A percentile compares a stretch with the other conserved stretches of the same genome.
These are phyloP conservation scores for Neoniphon sammara DNA, from an alignment of 2,797 vertebrate species.

Conservation along the genomic window DNA sequence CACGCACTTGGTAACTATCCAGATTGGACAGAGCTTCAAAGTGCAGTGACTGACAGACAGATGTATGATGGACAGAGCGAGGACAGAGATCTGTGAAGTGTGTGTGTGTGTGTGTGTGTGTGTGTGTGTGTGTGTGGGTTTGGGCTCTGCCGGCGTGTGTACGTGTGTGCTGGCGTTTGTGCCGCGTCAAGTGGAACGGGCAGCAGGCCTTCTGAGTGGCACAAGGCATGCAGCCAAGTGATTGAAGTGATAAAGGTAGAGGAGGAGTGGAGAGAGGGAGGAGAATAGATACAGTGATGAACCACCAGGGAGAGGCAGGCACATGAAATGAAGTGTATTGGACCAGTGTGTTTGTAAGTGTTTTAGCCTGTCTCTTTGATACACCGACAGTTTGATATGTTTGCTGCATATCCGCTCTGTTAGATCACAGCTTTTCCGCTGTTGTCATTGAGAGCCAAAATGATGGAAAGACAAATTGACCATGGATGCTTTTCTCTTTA, in stretches of 20 bases:
- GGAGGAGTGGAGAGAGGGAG: constrained; percentile 49
- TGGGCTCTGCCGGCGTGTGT: constrained; percentile 8
- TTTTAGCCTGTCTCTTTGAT: constrained; percentile 50
- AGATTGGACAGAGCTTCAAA: constrained; percentile 78
- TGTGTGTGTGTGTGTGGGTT: constrained; percentile 32
- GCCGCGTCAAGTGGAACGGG: constrained; percentile 57
- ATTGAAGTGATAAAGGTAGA: constrained; percentile 79
- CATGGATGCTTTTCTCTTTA: constrained; percentile 3
- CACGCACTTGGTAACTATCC: constrained; percentile 51
- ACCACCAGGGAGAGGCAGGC: constrained; percentile 43
- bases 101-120: constrained; percentile 27
- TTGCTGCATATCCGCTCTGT: constrained; percentile 49
- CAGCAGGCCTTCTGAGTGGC: constrained; percentile 68
- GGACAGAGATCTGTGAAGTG: constrained; percentile 56
- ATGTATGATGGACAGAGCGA: constrained; percentile 66
- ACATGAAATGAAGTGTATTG: constrained; percentile 62
- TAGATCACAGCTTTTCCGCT: constrained; percentile 45
- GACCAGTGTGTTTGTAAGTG: constrained; percentile 14
- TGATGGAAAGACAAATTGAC: constrained; percentile 56
- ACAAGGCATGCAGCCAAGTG: constrained; percentile 73
- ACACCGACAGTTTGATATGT: constrained; percentile 45
- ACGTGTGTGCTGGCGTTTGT: constrained; percentile 41
- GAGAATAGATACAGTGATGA: constrained; percentile 61
- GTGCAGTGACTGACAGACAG: constrained; percentile 71
- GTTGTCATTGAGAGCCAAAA: constrained; percentile 38